Evolutionary conservation across 2,113 vertebrate genomes (phyloP), one percentile per base, ranked within the genome.

Genomic region (Sander lucioperca): DNA sequence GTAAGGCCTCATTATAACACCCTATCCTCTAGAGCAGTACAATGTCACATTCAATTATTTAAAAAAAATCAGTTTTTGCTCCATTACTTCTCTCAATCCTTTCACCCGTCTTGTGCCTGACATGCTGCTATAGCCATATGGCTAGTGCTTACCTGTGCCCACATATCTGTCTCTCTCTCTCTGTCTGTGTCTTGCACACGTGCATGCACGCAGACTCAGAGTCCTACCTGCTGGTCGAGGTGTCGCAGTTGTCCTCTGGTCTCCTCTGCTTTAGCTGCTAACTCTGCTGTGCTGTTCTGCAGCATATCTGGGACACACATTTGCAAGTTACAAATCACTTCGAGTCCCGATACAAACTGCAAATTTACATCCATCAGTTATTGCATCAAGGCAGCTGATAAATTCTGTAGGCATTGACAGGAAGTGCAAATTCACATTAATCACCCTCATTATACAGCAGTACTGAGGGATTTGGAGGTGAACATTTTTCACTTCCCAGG

Each of bases 191-290:
- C 10, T 43, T 39, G 33, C 57, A 69, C 36, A 73, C 21, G 21
- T 11, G 63, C 33, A 71, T 67, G 67, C 70, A 78, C 39, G 67
- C 33, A 64, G 16, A 62, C 69, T 21, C 25, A 36, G 14, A 56
- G 18, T n/a, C 63, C 30, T 88, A 93, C 95, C 95, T 96, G 93
- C 83, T 93, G 94, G 89, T 94, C 89, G 13, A 96, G 93, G 82
- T 95, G 92, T 62, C 15, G 82, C 69, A 95, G 90, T 64, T 95
- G 94, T 80, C 91, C 93, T 70, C 93, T 92, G 67, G 94, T 95
- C 68, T 95, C 95, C 70, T 96, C 95, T 4, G 94, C 88, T 91
- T 95, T 94, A 5, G 85, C 94, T n/a, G 92, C 92, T 56, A 95
- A 80, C 65, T 96, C 94, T 69, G 91, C 92, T 4, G 89, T 91